phyloP scores from a whole-genome alignment of 2,113 vertebrate species.

The Alouatta palliata region DNA sequence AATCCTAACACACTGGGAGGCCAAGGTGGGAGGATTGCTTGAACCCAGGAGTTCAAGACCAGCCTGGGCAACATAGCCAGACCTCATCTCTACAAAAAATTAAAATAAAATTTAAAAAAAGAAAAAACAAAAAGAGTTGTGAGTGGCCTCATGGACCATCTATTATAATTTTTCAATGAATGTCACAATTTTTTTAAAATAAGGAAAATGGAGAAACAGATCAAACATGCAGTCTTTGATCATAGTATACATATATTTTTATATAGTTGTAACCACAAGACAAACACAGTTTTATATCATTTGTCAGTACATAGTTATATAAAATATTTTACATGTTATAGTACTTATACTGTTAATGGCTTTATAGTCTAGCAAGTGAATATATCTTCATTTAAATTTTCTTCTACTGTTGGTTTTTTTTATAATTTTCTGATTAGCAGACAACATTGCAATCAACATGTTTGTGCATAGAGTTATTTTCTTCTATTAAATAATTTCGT shows the following conservation, averaged over 20 bases:
- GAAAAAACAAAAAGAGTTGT: background rate
- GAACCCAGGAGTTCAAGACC: too few species aligned
- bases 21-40: too few species aligned
- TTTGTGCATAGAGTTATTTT: background rate
- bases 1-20: too few species aligned
- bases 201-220: background rate
- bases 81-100: too few species aligned
- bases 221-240: conserved; percentile 15
- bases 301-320: background rate
- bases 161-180: conserved; percentile 1
- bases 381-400: conserved; percentile 30
- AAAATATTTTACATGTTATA: background rate
- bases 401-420: conserved; percentile 4
- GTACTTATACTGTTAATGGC: background rate
- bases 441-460: background rate
- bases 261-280: background rate
- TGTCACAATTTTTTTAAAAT: background rate
- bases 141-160: background rate
- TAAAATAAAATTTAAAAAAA: too few species aligned
- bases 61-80: too few species aligned
- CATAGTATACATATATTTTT: background rate
- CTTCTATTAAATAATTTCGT: conserved; percentile 46
- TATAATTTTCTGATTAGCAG: conserved; percentile 9
- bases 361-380: conserved; percentile 8
- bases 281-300: background rate